phyloP scores from a whole-genome alignment of 2,113 vertebrate genomes.

The Oxyura jamaicensis region DNA sequence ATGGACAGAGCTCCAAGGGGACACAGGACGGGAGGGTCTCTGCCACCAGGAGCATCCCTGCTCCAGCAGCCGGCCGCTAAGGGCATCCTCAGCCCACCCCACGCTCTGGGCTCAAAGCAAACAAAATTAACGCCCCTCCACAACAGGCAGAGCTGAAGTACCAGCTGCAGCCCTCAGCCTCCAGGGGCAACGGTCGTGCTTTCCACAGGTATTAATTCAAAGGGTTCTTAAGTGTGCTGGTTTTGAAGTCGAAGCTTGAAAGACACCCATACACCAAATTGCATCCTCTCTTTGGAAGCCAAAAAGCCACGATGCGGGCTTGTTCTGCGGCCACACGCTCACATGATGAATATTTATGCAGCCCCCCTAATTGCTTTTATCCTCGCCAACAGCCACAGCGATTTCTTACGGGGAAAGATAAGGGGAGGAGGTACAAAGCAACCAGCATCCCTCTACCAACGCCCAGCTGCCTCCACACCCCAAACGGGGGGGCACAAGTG shows the following conservation, averaged over 20 bases:
- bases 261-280: conserved; percentile 8
- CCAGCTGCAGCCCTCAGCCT: conserved; percentile 50
- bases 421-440: conserved; percentile 22
- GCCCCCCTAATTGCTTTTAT: conserved; percentile 19
- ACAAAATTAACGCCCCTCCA: not conserved
- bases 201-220: conserved; percentile 33
- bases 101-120: not conserved
- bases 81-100: not conserved
- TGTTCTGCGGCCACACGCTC: not conserved
- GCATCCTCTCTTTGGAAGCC: conserved; percentile 34
- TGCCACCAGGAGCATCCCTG: not conserved
- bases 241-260: conserved; percentile 54
- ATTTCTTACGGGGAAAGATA: not conserved
- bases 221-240: not conserved
- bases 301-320: conserved; percentile 12
- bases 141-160: conserved; percentile 7
- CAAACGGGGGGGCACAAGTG: rapidly evolving
- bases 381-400: not conserved
- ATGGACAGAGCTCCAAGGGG: too few species aligned
- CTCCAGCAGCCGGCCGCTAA: not conserved
- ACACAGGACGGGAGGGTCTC: not conserved
- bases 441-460: not conserved
- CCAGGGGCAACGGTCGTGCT: not conserved
- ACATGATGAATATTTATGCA: conserved; percentile 46
- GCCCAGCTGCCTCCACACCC: not conserved